Conservation (phyloP, 2,113 vertebrate species). For the Canis aureus region DNA sequence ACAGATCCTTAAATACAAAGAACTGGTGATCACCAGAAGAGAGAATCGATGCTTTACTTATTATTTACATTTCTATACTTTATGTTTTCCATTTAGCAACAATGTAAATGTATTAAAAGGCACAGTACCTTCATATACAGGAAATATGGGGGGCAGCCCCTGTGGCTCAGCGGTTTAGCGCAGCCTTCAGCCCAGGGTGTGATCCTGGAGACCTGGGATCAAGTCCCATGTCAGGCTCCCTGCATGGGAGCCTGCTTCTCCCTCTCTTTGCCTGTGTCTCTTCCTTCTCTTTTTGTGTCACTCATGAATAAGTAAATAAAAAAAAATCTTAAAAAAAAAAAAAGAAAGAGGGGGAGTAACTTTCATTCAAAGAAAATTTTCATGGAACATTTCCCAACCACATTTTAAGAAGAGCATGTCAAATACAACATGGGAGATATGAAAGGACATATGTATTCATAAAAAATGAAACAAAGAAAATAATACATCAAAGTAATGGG, state of each 20-base stretch:
- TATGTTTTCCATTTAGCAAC: slow-evolving; percentile 80
- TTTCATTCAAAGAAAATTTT: slow-evolving; percentile 83
- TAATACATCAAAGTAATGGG: background rate
- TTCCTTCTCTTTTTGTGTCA: too few species aligned
- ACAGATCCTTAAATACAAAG: background rate
- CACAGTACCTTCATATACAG: slow-evolving; percentile 75
- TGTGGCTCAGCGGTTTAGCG: too few species aligned
- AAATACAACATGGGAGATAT: slow-evolving; percentile 80
- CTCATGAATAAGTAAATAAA: too few species aligned
- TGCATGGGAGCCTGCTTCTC: too few species aligned
- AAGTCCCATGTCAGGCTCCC: too few species aligned
- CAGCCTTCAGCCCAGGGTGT: too few species aligned
- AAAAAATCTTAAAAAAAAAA: too few species aligned
- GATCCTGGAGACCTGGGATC: too few species aligned
- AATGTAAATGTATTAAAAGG: slow-evolving; percentile 83
- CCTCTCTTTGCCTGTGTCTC: too few species aligned
- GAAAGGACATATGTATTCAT: background rate
- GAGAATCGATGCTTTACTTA: slow-evolving; percentile 33
- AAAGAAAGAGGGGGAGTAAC: slow-evolving; percentile 79
- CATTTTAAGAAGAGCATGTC: slow-evolving; percentile 69
- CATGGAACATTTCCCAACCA: slow-evolving; percentile 83
- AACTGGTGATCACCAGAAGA: background rate
- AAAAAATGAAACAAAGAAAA: background rate
- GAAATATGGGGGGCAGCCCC: slow-evolving; percentile 13
- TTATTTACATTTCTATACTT: background rate